phyloP scores from a whole-genome alignment of 1,140 invertebrate genomes.

The Muscidifurax raptorellus region DNA sequence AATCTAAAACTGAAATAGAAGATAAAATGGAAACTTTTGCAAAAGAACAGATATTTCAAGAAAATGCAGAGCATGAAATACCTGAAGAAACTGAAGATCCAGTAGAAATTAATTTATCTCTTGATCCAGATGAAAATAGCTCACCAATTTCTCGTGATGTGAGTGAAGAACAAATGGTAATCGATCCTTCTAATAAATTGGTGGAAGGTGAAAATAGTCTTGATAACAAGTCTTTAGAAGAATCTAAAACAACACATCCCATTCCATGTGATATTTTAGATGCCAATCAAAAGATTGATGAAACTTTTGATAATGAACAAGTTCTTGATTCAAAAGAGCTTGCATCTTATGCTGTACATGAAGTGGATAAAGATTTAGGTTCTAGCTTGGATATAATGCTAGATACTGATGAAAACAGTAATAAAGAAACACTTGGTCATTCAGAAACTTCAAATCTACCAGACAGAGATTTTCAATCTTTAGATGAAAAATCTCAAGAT shows the following conservation, averaged over 20 bases:
- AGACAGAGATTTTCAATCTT: not conserved
- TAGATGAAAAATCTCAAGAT: conserved; percentile 48
- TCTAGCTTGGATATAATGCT: conserved; percentile 51
- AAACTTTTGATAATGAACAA: conserved; percentile 1
- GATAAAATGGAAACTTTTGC: not conserved
- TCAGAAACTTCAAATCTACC: conserved; percentile 41
- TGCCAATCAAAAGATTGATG: conserved; percentile 4
- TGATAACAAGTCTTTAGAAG: not conserved
- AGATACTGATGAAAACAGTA: conserved; percentile 22
- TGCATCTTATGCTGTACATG: not conserved
- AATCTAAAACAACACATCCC: not conserved
- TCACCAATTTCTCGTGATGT: not conserved
- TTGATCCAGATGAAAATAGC: not conserved
- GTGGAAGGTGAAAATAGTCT: not conserved
- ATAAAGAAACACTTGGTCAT: conserved; percentile 28
- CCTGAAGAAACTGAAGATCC: not conserved
- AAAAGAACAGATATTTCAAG: not conserved
- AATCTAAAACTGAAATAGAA: not conserved
- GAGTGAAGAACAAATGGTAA: not conserved
- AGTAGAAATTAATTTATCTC: conserved; percentile 9
- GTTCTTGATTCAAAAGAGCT: not conserved
- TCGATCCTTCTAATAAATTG: not conserved
- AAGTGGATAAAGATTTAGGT: conserved; percentile 43
- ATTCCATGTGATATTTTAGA: conserved; percentile 9
- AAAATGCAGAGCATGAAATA: not conserved